A percentile compares a stretch with the other conserved stretches of the same genome.
These are phyloP conservation scores for Orchesellides sinensis DNA, from an alignment of 2,888 invertebrate species.

Conservation along the genomic window DNA sequence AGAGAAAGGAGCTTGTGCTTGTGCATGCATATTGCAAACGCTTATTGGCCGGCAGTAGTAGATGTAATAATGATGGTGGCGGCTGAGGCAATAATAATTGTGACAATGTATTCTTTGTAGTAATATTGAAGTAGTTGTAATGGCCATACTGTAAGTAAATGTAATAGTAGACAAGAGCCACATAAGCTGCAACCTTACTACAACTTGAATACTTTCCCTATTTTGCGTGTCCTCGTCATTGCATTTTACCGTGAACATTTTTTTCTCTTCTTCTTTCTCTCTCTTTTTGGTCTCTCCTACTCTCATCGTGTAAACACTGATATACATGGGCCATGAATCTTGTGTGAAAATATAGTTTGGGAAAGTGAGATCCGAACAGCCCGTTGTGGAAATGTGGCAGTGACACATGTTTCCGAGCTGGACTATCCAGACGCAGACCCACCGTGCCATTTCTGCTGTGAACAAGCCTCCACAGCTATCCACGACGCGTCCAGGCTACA, in stretches of 20 bases:
- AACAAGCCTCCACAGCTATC: constrained; percentile 76
- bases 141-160: no score
- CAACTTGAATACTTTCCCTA: neutral
- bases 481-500: constrained; percentile 76
- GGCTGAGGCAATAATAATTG: no score
- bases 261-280: constrained; percentile 7
- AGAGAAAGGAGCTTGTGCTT: no score
- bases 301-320: no score
- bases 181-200: no score
- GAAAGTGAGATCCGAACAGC: constrained; percentile 74
- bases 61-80: no score
- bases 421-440: constrained; percentile 76
- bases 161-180: no score
- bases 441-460: constrained; percentile 77
- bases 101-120: no score
- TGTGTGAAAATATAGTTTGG: constrained; percentile 67
- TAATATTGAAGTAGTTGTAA: no score
- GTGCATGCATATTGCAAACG: no score
- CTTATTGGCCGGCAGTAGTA: no score
- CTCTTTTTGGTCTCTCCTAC: no score
- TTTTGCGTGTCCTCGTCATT: neutral
- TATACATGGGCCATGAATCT: neutral
- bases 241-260: neutral
- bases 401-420: constrained; percentile 76
- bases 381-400: constrained; percentile 74